Percentiles rank a stretch among this genome's conserved stretches.
Conservation (phyloP, 2,888 invertebrate genomes). For the Limnephilus auricula region DNA sequence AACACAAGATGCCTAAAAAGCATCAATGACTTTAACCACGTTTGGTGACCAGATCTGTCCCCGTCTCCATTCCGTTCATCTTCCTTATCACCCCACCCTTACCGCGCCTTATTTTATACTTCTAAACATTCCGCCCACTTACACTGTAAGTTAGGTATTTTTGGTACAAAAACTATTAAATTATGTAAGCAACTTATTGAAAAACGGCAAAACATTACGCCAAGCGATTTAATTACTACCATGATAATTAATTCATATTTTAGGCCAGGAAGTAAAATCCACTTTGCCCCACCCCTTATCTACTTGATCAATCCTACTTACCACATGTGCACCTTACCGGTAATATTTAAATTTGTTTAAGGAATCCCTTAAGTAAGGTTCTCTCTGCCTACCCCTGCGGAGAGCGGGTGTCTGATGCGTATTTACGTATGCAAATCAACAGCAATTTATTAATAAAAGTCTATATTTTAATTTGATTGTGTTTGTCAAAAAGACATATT, state of each 20-base stretch:
- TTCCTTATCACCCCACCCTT: too few relatives aligned
- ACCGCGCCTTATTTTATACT: too few relatives aligned
- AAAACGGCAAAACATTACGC: background rate
- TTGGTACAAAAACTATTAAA: background rate
- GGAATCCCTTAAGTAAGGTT: background rate
- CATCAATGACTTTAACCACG: too few relatives aligned
- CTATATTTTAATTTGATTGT: background rate
- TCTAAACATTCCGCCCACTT: too few relatives aligned
- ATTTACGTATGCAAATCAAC: background rate
- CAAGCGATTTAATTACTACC: background rate
- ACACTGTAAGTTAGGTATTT: too few relatives aligned
- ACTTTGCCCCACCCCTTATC: background rate
- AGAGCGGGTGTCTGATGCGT: background rate
- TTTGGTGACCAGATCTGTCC: too few relatives aligned
- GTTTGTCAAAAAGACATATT: background rate
- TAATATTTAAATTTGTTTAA: constrained; percentile 40
- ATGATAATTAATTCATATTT: background rate
- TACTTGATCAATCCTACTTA: background rate
- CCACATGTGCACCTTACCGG: constrained; percentile 44
- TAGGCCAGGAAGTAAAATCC: background rate
- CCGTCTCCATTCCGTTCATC: too few relatives aligned
- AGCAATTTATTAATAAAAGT: background rate
- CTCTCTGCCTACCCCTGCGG: background rate
- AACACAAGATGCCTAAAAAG: too few relatives aligned
- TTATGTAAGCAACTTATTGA: background rate